Conservation (phyloP, 2,797 vertebrate species). For the Gymnothorax reevesii region DNA sequence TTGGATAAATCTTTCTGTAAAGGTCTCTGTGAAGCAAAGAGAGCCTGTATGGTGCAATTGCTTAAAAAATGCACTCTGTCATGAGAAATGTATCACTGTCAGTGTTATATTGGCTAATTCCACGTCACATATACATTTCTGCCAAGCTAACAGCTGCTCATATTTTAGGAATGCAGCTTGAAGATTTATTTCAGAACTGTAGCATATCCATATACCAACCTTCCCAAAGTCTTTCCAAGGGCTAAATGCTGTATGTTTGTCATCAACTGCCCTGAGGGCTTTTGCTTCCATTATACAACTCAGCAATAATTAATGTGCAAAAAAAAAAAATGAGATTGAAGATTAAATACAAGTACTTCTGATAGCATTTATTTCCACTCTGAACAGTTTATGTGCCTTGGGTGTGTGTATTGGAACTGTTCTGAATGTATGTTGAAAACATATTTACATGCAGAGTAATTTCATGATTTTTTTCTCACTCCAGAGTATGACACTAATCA, state of each 20-base stretch:
- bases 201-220: constrained; percentile 20
- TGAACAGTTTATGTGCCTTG: constrained; percentile 6
- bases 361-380: background rate
- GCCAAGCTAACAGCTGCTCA: background rate
- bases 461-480: background rate
- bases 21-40: background rate
- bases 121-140: background rate
- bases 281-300: constrained; percentile 58
- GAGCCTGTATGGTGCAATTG: background rate
- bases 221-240: constrained; percentile 39
- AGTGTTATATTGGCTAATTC: constrained; percentile 1
- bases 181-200: background rate
- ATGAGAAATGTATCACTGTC: background rate
- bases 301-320: constrained; percentile 52
- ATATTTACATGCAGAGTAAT: background rate
- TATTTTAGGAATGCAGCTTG: background rate
- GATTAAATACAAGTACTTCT: constrained; percentile 45
- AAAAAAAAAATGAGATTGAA: constrained; percentile 49
- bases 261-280: constrained; percentile 49
- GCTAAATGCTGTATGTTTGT: constrained; percentile 49
- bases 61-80: background rate
- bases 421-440: constrained; percentile 23
- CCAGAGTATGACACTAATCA: background rate
- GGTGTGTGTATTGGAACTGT: background rate
- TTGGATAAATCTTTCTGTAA: background rate